These are phyloP conservation scores for Onychomys arenicola DNA, from an alignment of 2,797 vertebrate genomes.

Conservation along the genomic window DNA sequence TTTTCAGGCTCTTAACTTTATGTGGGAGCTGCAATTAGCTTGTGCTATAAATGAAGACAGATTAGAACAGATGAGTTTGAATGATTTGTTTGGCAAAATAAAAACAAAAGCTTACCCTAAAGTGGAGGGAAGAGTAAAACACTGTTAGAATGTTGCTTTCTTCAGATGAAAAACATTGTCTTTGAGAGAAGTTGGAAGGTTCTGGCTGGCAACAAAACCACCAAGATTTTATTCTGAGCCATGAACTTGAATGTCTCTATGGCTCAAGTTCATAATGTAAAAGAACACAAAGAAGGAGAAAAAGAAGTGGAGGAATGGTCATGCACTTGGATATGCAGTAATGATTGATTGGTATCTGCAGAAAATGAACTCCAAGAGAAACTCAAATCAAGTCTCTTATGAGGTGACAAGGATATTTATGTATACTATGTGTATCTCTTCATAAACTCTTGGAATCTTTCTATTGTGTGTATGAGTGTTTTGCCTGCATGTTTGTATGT, in stretches of 20 bases:
- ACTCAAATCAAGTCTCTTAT: not conserved
- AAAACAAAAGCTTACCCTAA: not conserved
- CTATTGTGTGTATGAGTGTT: not conserved
- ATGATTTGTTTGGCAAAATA: not conserved
- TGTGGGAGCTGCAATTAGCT: not conserved
- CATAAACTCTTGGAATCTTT: not conserved
- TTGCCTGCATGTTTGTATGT: not conserved
- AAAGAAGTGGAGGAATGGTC: too few species aligned
- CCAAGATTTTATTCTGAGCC: not conserved
- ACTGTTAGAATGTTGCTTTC: not conserved
- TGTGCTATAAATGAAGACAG: not conserved
- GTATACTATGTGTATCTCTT: not conserved
- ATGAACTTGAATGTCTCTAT: not conserved
- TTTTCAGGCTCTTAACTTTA: not conserved
- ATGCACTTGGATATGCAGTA: not conserved
- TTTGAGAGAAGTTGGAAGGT: not conserved
- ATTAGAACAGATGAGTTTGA: not conserved
- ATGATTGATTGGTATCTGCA: not conserved
- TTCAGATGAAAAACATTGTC: not conserved
- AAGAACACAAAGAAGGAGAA: not conserved
- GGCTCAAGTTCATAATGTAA: not conserved
- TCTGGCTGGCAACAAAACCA: not conserved
- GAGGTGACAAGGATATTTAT: not conserved
- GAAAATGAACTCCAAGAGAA: not conserved
- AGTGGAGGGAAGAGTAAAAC: not conserved